These are phyloP conservation scores for Fistularia tabacaria DNA, from an alignment of 2,797 vertebrate genomes.

Conservation along the genomic window DNA sequence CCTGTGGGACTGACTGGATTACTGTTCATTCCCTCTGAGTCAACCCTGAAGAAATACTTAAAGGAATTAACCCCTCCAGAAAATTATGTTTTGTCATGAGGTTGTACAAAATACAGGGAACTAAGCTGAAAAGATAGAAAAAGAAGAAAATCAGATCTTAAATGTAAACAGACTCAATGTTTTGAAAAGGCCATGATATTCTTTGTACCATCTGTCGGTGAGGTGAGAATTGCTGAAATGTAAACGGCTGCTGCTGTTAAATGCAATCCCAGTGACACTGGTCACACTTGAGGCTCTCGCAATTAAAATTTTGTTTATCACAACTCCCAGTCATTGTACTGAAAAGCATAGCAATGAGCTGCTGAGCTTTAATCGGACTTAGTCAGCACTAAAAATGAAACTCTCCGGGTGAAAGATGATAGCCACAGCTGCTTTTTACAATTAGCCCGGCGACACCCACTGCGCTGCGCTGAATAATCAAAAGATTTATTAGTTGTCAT, in stretches of 20 bases:
- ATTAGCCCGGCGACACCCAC: conserved; percentile 30
- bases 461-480: conserved; percentile 34
- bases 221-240: conserved; percentile 19
- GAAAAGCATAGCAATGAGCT: conserved; percentile 61
- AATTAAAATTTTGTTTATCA: conserved; percentile 70
- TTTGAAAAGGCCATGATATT: too few relatives aligned
- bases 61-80: too few relatives aligned
- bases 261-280: conserved; percentile 54
- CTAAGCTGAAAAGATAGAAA: too few relatives aligned
- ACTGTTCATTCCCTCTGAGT: too few relatives aligned
- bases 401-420: conserved; percentile 47
- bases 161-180: too few relatives aligned
- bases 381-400: conserved; percentile 44
- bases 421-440: conserved; percentile 35
- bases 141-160: too few relatives aligned
- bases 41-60: too few relatives aligned
- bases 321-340: conserved; percentile 54
- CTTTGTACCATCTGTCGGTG: conserved; percentile 28
- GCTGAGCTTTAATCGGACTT: conserved; percentile 45
- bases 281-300: conserved; percentile 67
- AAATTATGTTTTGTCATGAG: too few relatives aligned
- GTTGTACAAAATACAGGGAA: too few relatives aligned
- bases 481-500: conserved; percentile 30
- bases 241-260: conserved; percentile 37
- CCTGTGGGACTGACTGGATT: too few relatives aligned